phyloP scores from a whole-genome alignment of 2,113 vertebrate genomes.

The Aegotheles bennettii region DNA sequence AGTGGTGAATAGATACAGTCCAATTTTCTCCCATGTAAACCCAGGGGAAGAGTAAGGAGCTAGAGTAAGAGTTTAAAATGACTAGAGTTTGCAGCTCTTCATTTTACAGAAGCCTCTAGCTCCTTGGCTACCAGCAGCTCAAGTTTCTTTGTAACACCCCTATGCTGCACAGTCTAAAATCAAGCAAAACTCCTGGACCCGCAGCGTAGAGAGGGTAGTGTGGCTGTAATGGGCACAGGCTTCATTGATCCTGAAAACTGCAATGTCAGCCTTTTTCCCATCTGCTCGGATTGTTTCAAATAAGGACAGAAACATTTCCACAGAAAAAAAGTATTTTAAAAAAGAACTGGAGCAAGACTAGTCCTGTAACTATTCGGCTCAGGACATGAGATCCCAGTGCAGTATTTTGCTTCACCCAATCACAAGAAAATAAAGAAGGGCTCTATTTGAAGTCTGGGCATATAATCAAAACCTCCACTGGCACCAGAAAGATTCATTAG shows the following conservation, averaged over 20 bases:
- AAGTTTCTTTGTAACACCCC: background rate
- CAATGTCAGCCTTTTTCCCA: background rate
- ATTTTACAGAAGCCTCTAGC: background rate
- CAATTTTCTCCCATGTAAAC: background rate
- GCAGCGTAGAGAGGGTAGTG: background rate
- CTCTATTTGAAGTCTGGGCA: background rate
- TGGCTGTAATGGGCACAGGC: rapidly evolving
- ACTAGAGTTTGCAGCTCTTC: background rate
- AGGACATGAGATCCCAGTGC: background rate
- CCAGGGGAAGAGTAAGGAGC: background rate
- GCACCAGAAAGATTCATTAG: background rate
- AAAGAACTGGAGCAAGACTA: background rate
- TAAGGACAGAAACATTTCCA: background rate
- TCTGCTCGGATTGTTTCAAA: background rate
- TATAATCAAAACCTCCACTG: background rate
- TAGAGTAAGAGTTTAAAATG: background rate
- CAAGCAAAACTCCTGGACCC: background rate
- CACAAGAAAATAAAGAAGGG: background rate
- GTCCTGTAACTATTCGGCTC: background rate
- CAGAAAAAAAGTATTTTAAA: background rate
- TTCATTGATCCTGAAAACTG: background rate
- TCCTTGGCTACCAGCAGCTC: background rate
- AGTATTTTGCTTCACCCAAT: background rate
- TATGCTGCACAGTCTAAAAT: background rate
- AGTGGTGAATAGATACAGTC: rapidly evolving